Conservation (phyloP, 2,797 vertebrate genomes). For the Taenioides sp. region DNA sequence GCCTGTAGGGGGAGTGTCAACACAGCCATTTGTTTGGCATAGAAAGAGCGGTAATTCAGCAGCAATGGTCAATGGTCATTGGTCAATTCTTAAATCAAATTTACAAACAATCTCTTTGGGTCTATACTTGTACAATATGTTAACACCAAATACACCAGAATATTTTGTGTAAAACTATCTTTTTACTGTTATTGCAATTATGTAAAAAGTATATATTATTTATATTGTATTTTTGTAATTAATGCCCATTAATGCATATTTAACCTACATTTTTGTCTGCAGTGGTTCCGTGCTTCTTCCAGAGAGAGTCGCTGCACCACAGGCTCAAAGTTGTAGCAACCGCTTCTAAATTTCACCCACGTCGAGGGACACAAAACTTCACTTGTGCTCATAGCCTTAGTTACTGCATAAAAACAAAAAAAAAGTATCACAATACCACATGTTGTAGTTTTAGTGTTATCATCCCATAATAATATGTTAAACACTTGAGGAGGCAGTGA, state of each 20-base stretch:
- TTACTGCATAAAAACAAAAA: conserved; percentile 72
- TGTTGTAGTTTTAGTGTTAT: neutral
- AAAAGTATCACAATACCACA: neutral
- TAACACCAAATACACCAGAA: no score
- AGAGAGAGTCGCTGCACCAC: conserved; percentile 80
- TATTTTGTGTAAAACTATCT: no score
- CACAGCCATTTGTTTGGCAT: conserved; percentile 3
- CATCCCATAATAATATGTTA: neutral
- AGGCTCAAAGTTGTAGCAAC: conserved; percentile 91
- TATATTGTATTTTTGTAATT: no score
- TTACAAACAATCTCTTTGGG: neutral
- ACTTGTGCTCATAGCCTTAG: conserved; percentile 64
- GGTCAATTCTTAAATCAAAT: neutral
- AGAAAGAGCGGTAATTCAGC: neutral
- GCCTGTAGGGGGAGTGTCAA: conserved; percentile 52
- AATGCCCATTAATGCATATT: neutral
- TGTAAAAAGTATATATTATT: neutral
- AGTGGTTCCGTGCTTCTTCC: conserved; percentile 85
- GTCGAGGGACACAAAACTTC: conserved; percentile 82
- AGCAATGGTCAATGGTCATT: neutral
- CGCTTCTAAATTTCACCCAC: conserved; percentile 88
- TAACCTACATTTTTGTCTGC: conserved; percentile 84
- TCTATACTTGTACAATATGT: no score
- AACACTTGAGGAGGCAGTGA: neutral
- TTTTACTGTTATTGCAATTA: no score